Percentiles rank a stretch among this genome's conserved stretches.
Conservation (phyloP, 2,113 vertebrate genomes). For the Gavia stellata region DNA sequence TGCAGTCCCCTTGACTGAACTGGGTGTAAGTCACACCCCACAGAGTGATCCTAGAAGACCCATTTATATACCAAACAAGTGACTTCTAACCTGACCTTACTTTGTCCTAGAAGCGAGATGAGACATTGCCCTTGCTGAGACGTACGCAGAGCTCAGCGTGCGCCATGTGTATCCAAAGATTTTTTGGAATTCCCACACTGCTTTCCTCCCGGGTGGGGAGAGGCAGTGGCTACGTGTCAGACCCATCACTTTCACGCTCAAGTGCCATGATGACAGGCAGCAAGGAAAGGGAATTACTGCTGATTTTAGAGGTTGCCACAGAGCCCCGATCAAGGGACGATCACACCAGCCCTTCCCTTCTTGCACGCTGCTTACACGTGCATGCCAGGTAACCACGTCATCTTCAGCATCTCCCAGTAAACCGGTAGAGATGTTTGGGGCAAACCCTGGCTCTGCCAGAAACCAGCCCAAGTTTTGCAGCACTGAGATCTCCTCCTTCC, state of each 20-base stretch:
- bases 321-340: neutral
- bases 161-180: rapidly evolving
- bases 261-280: rapidly evolving
- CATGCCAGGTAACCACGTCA: neutral
- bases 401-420: neutral
- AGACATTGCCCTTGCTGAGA: neutral
- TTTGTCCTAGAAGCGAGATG: rapidly evolving
- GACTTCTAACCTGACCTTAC: neutral
- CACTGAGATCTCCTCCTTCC: neutral
- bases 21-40: neutral
- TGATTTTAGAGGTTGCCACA: neutral
- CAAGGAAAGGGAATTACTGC: neutral
- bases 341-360: neutral
- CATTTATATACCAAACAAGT: neutral
- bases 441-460: neutral
- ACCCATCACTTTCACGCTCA: rapidly evolving
- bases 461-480: neutral
- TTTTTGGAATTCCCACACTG: neutral
- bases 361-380: rapidly evolving
- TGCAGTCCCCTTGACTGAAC: neutral
- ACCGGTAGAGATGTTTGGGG: neutral
- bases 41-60: neutral
- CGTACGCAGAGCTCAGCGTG: rapidly evolving
- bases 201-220: neutral
- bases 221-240: rapidly evolving